Evolutionary conservation across 2,888 invertebrate genomes (phyloP).

Genomic region (Lithodes maja): DNA sequence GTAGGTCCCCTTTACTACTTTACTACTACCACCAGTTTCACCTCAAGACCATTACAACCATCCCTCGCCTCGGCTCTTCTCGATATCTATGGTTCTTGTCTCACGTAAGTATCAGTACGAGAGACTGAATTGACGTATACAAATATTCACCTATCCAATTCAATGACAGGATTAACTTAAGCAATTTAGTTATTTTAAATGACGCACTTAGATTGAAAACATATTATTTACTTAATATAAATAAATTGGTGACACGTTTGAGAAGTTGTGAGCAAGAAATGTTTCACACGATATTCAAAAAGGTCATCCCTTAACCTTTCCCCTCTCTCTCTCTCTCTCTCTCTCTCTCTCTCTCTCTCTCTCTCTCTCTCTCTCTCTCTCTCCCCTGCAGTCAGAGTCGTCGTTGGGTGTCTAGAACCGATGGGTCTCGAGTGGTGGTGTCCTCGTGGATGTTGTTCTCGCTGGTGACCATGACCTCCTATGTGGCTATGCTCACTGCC

Average conservation of each 20-base stretch:
- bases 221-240: no score
- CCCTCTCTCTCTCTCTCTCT: background rate
- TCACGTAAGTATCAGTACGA: constrained; percentile 23
- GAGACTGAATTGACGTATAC: no score
- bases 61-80: background rate
- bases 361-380: background rate
- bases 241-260: no score
- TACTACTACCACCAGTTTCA: background rate
- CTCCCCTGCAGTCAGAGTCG: constrained; percentile 38
- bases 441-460: constrained; percentile 22
- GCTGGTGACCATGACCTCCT: constrained; percentile 41
- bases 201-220: no score
- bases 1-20: constrained; percentile 46
- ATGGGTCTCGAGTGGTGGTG: constrained; percentile 19
- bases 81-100: constrained; percentile 22
- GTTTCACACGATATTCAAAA: no score
- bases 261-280: no score
- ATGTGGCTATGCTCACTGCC: constrained; percentile 61
- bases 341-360: background rate
- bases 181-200: no score
- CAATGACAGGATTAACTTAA: no score
- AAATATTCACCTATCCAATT: no score
- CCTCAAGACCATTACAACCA: background rate
- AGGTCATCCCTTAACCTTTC: background rate
- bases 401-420: constrained; percentile 13